phyloP scores from a whole-genome alignment of 2,113 vertebrate species.

The Melanostigma gelatinosum region DNA sequence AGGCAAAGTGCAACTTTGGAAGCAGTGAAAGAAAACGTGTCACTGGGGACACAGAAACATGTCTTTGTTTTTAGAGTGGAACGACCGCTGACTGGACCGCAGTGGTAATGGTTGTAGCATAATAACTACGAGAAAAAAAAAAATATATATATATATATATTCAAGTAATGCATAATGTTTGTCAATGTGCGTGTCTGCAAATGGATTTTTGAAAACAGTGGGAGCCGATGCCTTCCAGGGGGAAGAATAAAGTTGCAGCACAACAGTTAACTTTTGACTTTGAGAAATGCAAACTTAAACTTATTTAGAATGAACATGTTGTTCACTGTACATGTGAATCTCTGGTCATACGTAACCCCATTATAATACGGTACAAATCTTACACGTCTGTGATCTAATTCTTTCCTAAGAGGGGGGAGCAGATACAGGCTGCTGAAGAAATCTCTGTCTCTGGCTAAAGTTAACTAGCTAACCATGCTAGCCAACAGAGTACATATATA shows the following conservation, averaged over 20 bases:
- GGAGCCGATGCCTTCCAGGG: not conserved
- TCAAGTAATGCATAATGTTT: slow-evolving; percentile 22
- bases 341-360: too few species aligned
- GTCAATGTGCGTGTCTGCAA: slow-evolving; percentile 1
- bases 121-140: slow-evolving; percentile 3
- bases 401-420: too few species aligned
- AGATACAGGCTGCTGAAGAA: too few species aligned
- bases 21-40: slow-evolving; percentile 1
- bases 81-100: slow-evolving; percentile 22
- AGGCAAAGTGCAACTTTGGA: slow-evolving; percentile 24
- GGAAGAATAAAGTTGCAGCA: slow-evolving; percentile 2
- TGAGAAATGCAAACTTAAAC: not conserved
- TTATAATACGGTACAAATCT: not conserved
- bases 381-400: too few species aligned
- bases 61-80: slow-evolving; percentile 10
- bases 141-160: not conserved
- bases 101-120: slow-evolving; percentile 12
- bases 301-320: not conserved
- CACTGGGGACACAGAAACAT: slow-evolving; percentile 1
- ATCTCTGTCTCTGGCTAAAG: too few species aligned
- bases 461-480: too few species aligned
- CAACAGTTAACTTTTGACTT: not conserved
- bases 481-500: too few species aligned
- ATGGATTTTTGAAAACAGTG: slow-evolving; percentile 14
- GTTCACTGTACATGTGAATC: not conserved